Evolutionary conservation across 2,888 invertebrate species (phyloP), one percentile per base, ranked within the genome.

Genomic region (Athalia rosae): DNA sequence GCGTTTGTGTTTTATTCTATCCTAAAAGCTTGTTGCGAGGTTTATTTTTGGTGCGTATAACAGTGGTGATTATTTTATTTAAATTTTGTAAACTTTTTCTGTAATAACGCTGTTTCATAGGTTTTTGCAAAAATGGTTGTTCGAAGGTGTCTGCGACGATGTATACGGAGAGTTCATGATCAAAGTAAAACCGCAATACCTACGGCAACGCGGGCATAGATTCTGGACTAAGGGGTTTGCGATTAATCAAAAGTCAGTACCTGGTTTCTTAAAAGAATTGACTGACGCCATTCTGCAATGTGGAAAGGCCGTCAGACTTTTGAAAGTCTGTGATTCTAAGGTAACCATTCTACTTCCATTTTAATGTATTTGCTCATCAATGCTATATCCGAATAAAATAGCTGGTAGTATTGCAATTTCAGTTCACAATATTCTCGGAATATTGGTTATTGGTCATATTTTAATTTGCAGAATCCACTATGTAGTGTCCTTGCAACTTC

Each of bases 91-190:
- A 28, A 28, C 2, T 28, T 28, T 28, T 28, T 28, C 2, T 2
- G 28, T 28, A 28, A 1, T 2, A 28, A 28, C 28, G 28, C 28
- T 2, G 28, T 2, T 28, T 28, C 2, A 79, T 85, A 93, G 94
- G 79, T 93, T 95, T 86, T 91, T 98, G 53, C 94, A 95, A 85
- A 93, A 94, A 79, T 98, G 98, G 94, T 93, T 98, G 79, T 95
- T 96, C 85, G 95, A 96, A 87, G 98, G 98, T 0, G 92, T 93
- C 74, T 90, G 97, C 13, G 94, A 95, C 80, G 97, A 97, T 88
- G 92, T 92, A 11, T 94, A 94, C 85, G 94, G 95, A 82, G 98
- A 98, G 90, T 96, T 97, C 84, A 97, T 98, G 90, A 95, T 98
- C 76, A 92, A 93, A 69, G 92, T 93, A 15, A 93, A 94, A 84